These are phyloP conservation scores for Thalassophryne amazonica DNA, from an alignment of 2,797 vertebrate species.

Conservation along the genomic window DNA sequence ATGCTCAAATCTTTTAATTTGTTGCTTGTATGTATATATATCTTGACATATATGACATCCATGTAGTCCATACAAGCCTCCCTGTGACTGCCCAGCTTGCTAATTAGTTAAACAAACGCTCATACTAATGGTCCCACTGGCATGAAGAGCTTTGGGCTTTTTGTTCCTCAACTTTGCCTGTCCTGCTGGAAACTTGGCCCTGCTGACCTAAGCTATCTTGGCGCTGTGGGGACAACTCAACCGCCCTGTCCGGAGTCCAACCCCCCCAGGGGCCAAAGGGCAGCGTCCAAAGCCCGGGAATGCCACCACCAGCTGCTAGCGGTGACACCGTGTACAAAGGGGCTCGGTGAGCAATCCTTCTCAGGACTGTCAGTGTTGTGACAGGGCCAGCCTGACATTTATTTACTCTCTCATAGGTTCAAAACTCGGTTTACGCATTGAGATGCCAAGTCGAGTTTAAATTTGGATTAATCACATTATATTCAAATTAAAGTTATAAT, in stretches of 20 bases:
- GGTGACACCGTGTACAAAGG: slow-evolving; percentile 88
- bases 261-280: slow-evolving; percentile 90
- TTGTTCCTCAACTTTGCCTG: slow-evolving; percentile 85
- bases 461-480: slow-evolving; percentile 3
- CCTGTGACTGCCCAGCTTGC: slow-evolving; percentile 89
- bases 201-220: slow-evolving; percentile 88
- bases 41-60: slow-evolving; percentile 57
- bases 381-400: slow-evolving; percentile 58
- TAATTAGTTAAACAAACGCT: slow-evolving; percentile 99
- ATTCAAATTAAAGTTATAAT: not conserved
- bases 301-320: slow-evolving; percentile 96
- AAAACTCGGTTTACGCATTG: not conserved
- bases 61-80: slow-evolving; percentile 73
- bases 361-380: slow-evolving; percentile 61
- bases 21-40: too few species aligned
- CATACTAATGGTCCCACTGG: slow-evolving; percentile 85
- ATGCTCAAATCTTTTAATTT: too few species aligned
- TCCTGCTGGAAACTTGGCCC: slow-evolving; percentile 90
- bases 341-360: slow-evolving; percentile 68
- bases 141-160: slow-evolving; percentile 79
- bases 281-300: slow-evolving; percentile 84
- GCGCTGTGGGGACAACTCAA: slow-evolving; percentile 83
- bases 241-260: slow-evolving; percentile 88
- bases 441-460: not conserved
- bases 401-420: slow-evolving; percentile 56